These are phyloP conservation scores for Argyrosomus japonicus DNA, from an alignment of 2,113 vertebrate genomes.

Conservation along the genomic window DNA sequence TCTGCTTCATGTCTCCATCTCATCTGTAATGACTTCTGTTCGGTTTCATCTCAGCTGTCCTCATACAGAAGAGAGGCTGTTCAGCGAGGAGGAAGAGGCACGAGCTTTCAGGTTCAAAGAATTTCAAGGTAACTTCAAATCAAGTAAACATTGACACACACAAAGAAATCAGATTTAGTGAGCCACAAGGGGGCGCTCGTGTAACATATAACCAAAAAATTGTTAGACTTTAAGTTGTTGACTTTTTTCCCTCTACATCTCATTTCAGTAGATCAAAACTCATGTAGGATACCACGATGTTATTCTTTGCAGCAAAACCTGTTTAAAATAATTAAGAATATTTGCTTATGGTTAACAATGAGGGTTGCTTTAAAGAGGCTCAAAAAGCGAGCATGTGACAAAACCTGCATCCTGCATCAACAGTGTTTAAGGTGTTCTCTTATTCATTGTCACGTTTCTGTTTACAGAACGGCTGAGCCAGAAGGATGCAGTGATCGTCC, in stretches of 20 bases:
- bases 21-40: background rate
- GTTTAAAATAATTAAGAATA: background rate
- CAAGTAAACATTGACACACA: background rate
- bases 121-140: constrained; percentile 88
- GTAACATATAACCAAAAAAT: background rate
- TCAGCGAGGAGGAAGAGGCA: constrained; percentile 88
- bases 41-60: constrained; percentile 86
- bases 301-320: background rate
- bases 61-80: constrained; percentile 87
- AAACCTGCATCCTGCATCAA: background rate
- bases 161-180: background rate
- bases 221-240: background rate
- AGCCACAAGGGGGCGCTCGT: constrained; percentile 66
- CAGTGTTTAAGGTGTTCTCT: background rate
- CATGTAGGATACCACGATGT: background rate
- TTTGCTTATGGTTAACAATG: background rate
- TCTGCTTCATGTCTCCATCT: background rate
- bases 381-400: background rate
- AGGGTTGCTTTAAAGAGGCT: background rate
- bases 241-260: background rate
- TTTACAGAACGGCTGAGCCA: constrained; percentile 86
- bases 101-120: constrained; percentile 86
- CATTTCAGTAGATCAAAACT: background rate
- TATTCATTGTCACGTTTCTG: background rate
- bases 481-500: constrained; percentile 88